Conservation (phyloP, 2,888 invertebrate species). For the Lasioglossum pauxillum region DNA sequence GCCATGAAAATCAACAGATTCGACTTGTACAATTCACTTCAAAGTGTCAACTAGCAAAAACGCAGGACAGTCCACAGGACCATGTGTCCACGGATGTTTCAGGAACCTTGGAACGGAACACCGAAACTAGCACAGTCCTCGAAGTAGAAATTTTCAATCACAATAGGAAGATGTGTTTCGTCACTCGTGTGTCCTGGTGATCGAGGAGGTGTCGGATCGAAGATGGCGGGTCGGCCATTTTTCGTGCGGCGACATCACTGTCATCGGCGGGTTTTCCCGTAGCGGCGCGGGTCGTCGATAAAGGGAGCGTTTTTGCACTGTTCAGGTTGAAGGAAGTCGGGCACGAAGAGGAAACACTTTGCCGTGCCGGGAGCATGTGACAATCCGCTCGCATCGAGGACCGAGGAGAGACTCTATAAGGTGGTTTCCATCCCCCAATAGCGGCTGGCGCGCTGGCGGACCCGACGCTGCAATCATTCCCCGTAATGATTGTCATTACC, state of each 20-base stretch:
- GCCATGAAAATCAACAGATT: not conserved
- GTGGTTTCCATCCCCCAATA: conserved; percentile 83
- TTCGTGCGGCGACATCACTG: not conserved
- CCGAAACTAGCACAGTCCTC: not conserved
- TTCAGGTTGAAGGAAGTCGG: conserved; percentile 38
- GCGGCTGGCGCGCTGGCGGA: conserved; percentile 78
- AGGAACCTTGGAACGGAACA: not conserved
- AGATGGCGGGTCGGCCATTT: conserved; percentile 14
- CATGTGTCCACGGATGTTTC: conserved; percentile 13
- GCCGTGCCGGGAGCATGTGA: conserved; percentile 74
- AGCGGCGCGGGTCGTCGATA: not conserved
- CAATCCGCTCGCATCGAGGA: conserved; percentile 83
- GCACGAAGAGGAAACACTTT: conserved; percentile 65
- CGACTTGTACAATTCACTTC: not conserved
- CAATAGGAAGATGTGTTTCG: not conserved
- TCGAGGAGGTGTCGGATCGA: not conserved
- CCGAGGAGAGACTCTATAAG: conserved; percentile 82
- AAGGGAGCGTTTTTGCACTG: conserved; percentile 13
- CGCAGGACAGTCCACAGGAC: not conserved
- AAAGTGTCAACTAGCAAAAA: not conserved
- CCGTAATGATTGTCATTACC: conserved; percentile 84
- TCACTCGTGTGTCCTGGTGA: not conserved
- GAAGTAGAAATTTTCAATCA: not conserved
- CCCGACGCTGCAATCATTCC: conserved; percentile 83
- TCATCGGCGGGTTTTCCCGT: not conserved